phyloP scores from a whole-genome alignment of 2,797 vertebrate genomes.

The Phataginus tricuspis region DNA sequence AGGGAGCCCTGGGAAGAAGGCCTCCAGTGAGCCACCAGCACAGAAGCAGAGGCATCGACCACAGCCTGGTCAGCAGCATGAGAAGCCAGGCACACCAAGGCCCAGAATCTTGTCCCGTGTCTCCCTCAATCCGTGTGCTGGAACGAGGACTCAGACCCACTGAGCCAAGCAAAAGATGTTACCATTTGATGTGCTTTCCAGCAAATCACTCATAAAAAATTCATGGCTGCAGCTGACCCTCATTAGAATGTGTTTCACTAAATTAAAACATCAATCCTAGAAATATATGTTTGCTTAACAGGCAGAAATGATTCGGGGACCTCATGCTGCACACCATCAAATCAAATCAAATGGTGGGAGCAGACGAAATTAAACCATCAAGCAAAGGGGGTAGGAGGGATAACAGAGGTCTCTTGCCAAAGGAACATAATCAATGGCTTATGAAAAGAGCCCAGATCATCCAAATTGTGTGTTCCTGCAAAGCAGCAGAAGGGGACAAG shows the following conservation, averaged over 20 bases:
- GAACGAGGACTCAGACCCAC: neutral
- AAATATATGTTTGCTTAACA: conserved; percentile 83
- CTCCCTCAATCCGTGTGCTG: neutral
- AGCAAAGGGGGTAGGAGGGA: conserved; percentile 63
- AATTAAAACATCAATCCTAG: conserved; percentile 84
- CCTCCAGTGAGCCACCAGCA: neutral
- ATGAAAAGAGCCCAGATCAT: neutral
- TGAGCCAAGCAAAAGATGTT: neutral
- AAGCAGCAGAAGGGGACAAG: neutral
- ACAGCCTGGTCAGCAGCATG: neutral
- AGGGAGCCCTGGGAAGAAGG: neutral
- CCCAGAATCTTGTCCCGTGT: neutral
- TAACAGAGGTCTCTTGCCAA: conserved; percentile 65
- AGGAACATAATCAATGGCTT: conserved; percentile 63
- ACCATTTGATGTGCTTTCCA: conserved; percentile 46
- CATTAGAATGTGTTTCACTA: conserved; percentile 82
- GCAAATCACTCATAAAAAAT: conserved; percentile 66
- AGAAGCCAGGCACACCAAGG: neutral
- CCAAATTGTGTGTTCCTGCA: neutral
- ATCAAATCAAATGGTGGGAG: conserved; percentile 81
- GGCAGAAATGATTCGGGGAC: conserved; percentile 73
- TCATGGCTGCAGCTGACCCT: conserved; percentile 80
- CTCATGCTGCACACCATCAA: conserved; percentile 79
- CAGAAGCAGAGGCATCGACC: neutral
- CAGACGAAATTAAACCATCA: conserved; percentile 74